These are phyloP conservation scores for Fragum fragum DNA, from an alignment of 2,888 invertebrate genomes.

Conservation along the genomic window DNA sequence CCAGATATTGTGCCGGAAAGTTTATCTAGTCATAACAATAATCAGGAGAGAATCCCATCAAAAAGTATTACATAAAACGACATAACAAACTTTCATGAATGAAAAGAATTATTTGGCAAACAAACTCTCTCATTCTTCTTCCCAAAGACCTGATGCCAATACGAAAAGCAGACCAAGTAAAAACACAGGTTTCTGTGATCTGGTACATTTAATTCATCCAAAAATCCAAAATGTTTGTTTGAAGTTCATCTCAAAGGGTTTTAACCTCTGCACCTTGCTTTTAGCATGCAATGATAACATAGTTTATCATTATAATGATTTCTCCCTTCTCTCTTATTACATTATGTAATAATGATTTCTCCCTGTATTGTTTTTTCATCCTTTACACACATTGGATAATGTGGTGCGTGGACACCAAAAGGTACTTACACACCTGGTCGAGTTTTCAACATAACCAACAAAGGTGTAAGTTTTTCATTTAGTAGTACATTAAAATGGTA, in stretches of 20 bases:
- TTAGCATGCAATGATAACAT: constrained; percentile 12
- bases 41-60: background rate
- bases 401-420: background rate
- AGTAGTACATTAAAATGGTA: background rate
- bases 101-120: constrained; percentile 3
- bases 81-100: constrained; percentile 6
- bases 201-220: constrained; percentile 13
- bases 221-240: constrained; percentile 7
- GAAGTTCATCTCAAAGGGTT: constrained; percentile 20
- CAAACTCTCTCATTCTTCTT: background rate
- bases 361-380: background rate
- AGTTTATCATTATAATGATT: constrained; percentile 5
- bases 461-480: too few relatives aligned
- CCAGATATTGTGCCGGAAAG: too few relatives aligned
- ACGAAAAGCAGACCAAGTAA: background rate
- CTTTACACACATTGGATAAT: background rate
- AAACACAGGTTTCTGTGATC: background rate
- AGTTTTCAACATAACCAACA: too few relatives aligned
- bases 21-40: constrained; percentile 4
- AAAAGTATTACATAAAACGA: constrained; percentile 3
- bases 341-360: background rate
- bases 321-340: background rate
- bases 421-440: background rate
- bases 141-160: background rate
- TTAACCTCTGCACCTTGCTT: constrained; percentile 13